Conservation (phyloP, 2,797 vertebrate species). For the Spheniscus humboldti region DNA sequence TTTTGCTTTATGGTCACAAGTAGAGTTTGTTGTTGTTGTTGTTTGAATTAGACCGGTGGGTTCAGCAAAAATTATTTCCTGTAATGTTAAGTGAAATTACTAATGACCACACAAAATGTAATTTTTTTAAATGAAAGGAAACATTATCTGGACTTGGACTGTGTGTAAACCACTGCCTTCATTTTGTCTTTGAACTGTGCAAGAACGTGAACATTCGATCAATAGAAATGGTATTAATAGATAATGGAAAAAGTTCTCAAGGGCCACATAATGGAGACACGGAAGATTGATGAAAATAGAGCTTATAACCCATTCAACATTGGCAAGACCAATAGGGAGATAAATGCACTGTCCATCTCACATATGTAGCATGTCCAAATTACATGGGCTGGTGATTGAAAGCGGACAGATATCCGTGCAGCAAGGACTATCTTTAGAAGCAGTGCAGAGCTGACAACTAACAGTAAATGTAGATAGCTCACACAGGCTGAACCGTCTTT, state of each 20-base stretch:
- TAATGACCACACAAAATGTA: neutral
- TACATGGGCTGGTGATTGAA: neutral
- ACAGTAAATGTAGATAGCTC: neutral
- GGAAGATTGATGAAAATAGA: neutral
- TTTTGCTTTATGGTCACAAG: neutral
- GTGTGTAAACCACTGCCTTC: neutral
- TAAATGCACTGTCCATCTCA: neutral
- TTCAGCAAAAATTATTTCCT: neutral
- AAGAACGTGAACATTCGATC: neutral
- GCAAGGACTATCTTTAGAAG: neutral
- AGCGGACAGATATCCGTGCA: neutral
- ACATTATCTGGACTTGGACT: neutral
- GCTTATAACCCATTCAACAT: neutral
- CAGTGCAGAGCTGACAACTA: neutral
- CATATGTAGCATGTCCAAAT: neutral
- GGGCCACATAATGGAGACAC: neutral
- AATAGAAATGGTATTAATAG: conserved; percentile 28
- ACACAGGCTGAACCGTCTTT: neutral
- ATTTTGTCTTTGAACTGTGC: neutral
- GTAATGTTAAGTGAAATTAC: neutral
- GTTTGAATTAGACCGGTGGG: neutral
- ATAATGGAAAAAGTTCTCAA: neutral
- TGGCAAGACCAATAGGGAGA: neutral
- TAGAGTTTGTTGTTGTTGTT: neutral
- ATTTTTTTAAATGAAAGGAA: neutral